These are phyloP conservation scores for Malurus alboscapulatus DNA, from an alignment of 2,113 vertebrate species.

Conservation along the genomic window DNA sequence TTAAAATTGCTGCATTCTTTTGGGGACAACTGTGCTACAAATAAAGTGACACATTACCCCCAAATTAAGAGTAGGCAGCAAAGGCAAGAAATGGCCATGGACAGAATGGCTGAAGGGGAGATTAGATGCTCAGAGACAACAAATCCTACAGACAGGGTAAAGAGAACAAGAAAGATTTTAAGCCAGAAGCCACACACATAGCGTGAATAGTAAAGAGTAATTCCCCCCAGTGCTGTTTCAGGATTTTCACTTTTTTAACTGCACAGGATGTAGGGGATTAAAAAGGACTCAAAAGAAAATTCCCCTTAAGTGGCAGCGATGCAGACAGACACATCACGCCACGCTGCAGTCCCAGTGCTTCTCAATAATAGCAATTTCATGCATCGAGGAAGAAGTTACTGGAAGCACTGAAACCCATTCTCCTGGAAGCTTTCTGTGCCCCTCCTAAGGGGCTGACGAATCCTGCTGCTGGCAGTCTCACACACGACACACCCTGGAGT, in stretches of 20 bases:
- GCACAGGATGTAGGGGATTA: not conserved
- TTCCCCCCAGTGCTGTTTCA: not conserved
- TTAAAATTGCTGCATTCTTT: not conserved
- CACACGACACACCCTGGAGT: not conserved
- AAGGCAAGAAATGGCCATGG: not conserved
- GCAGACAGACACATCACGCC: not conserved
- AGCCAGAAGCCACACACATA: not conserved
- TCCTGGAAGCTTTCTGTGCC: not conserved
- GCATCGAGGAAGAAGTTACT: constrained; percentile 23
- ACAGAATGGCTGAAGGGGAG: not conserved
- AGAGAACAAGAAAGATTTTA: not conserved
- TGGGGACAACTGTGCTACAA: not conserved
- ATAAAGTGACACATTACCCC: not conserved
- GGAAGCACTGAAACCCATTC: constrained; percentile 22
- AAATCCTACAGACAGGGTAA: not conserved
- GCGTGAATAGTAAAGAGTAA: rapidly evolving
- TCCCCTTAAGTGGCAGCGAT: not conserved
- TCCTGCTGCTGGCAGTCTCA: not conserved
- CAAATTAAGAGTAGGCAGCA: not conserved
- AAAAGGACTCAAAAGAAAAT: not conserved
- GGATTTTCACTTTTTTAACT: not conserved
- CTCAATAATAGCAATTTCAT: not conserved
- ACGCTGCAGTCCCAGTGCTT: not conserved
- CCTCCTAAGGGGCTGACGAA: not conserved
- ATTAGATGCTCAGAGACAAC: not conserved